Conservation (phyloP, 2,888 invertebrate genomes). For the Chrysopilus asiliformis region DNA sequence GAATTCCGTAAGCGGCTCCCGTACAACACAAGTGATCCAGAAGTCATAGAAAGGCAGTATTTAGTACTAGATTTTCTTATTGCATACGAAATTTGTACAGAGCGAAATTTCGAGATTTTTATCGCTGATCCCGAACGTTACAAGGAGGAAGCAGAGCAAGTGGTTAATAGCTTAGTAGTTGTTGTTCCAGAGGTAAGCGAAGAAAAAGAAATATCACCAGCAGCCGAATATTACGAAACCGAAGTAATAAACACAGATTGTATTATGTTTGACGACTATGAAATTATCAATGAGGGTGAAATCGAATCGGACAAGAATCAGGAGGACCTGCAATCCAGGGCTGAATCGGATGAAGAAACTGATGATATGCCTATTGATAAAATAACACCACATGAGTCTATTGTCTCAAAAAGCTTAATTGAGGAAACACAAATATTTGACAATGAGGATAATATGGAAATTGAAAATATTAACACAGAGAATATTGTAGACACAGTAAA, state of each 20-base stretch:
- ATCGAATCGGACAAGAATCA: background rate
- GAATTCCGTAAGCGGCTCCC: constrained; percentile 27
- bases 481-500: background rate
- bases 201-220: no score
- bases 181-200: constrained; percentile 17
- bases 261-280: background rate
- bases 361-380: background rate
- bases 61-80: constrained; percentile 30
- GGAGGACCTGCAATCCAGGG: background rate
- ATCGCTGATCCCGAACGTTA: constrained; percentile 32
- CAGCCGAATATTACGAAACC: no score
- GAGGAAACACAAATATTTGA: no score
- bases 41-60: constrained; percentile 27
- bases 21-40: constrained; percentile 27
- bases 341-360: background rate
- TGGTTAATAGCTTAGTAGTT: constrained; percentile 26
- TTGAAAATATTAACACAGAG: background rate
- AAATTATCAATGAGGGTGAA: background rate
- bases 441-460: background rate
- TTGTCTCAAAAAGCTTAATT: background rate
- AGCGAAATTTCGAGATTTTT: constrained; percentile 31
- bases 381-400: background rate
- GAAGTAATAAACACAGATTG: no score
- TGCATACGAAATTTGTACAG: constrained; percentile 30
- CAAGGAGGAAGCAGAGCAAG: constrained; percentile 27